These are phyloP conservation scores for Gouania willdenowi DNA, from an alignment of 2,797 vertebrate species.

Conservation along the genomic window DNA sequence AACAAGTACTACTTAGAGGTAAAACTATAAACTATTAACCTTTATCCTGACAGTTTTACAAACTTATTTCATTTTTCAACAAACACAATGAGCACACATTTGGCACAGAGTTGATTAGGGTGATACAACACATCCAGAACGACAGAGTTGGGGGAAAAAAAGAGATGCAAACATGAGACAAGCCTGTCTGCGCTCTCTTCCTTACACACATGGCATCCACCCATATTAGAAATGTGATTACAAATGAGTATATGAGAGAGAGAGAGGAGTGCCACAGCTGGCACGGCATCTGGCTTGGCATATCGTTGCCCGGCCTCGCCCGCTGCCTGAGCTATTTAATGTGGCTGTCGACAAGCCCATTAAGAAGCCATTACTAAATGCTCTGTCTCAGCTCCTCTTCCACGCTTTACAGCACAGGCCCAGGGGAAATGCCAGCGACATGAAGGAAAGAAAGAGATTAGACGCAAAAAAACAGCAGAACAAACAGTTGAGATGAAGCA, in stretches of 20 bases:
- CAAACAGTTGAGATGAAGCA: too few relatives aligned
- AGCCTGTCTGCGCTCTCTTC: constrained; percentile 49
- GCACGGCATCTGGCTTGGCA: constrained; percentile 80
- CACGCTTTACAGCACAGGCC: constrained; percentile 63
- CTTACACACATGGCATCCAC: constrained; percentile 59
- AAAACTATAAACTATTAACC: too few relatives aligned
- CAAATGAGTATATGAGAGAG: constrained; percentile 69
- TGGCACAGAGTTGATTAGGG: too few relatives aligned
- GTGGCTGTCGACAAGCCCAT: constrained; percentile 80
- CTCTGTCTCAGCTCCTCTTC: constrained; percentile 73
- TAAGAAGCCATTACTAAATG: constrained; percentile 80
- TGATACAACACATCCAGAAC: background rate
- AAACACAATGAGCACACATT: too few relatives aligned
- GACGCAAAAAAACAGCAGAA: too few relatives aligned
- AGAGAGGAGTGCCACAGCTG: constrained; percentile 70
- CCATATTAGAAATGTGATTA: constrained; percentile 81
- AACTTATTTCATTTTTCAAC: too few relatives aligned
- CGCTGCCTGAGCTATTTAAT: constrained; percentile 73
- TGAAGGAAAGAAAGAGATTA: constrained; percentile 18
- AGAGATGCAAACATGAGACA: constrained; percentile 17
- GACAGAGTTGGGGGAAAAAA: constrained; percentile 3
- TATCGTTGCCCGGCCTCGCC: constrained; percentile 68
- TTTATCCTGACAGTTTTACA: too few relatives aligned
- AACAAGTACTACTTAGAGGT: too few relatives aligned
- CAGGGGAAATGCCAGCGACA: constrained; percentile 54